Conservation (phyloP, 2,888 invertebrate species). For the Rhamnusium bicolor region DNA sequence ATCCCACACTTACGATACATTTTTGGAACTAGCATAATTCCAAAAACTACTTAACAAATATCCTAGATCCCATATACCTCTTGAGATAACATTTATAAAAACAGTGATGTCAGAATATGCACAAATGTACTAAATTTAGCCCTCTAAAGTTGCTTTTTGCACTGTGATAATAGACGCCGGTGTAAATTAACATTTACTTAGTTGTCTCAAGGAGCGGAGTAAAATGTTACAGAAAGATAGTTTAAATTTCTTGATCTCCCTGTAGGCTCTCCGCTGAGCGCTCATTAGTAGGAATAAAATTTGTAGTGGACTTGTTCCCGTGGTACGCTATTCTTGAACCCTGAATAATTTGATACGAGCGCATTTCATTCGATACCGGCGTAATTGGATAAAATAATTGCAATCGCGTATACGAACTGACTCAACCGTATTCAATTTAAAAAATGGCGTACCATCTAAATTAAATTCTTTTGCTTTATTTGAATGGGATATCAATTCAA, state of each 20-base stretch:
- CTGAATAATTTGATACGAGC: conserved; percentile 62
- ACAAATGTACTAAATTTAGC: no score
- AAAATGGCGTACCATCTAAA: conserved; percentile 54
- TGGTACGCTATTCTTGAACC: conserved; percentile 60
- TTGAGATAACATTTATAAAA: no score
- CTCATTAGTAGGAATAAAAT: conserved; percentile 48
- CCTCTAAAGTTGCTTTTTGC: no score
- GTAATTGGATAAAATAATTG: conserved; percentile 68
- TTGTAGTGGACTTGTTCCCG: conserved; percentile 54
- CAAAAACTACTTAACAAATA: no score
- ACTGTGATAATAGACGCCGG: no score
- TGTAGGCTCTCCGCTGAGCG: conserved; percentile 1
- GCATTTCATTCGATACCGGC: conserved; percentile 63
- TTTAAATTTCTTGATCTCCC: background rate
- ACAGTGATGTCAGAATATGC: no score
- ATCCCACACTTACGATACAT: no score
- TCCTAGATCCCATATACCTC: no score
- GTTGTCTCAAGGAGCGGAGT: no score
- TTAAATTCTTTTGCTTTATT: conserved; percentile 66
- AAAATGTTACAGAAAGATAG: no score
- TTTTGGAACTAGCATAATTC: no score
- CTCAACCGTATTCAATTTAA: conserved; percentile 60
- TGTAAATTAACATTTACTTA: no score
- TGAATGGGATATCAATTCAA: conserved; percentile 64
- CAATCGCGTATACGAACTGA: conserved; percentile 59